A percentile compares a stretch with the other conserved stretches of the same genome.
These are phyloP conservation scores for Armadillidium nasatum DNA, from an alignment of 1,140 invertebrate genomes.

Conservation along the genomic window DNA sequence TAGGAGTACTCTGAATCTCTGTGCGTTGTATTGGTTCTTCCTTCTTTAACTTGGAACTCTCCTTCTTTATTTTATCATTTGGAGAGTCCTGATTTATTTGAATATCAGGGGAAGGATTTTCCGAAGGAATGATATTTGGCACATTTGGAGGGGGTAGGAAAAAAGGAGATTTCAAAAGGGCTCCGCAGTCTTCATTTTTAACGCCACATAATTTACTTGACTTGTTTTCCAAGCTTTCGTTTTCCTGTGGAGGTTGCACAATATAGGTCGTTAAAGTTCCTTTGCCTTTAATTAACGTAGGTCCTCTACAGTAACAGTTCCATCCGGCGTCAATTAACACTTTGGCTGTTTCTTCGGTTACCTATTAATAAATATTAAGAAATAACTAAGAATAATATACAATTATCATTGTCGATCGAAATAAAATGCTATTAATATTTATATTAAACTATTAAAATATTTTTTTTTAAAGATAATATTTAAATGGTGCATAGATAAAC, in stretches of 20 bases:
- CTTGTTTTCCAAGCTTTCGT: background rate
- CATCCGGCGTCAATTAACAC: slow-evolving; percentile 77
- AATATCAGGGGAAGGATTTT: background rate
- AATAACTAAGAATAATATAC: too few relatives aligned
- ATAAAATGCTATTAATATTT: too few relatives aligned
- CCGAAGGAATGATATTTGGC: background rate
- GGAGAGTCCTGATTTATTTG: background rate
- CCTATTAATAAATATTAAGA: too few relatives aligned
- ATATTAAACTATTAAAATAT: slow-evolving; percentile 3
- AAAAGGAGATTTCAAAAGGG: background rate
- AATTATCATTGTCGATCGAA: too few relatives aligned
- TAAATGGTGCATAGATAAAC: background rate
- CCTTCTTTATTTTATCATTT: background rate
- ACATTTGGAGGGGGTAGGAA: background rate
- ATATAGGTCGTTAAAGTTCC: slow-evolving; percentile 88
- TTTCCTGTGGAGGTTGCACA: slow-evolving; percentile 70
- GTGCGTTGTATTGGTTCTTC: background rate
- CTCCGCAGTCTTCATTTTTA: background rate
- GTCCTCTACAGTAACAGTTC: slow-evolving; percentile 76
- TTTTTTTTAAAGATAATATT: slow-evolving; percentile 4
- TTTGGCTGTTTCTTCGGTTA: slow-evolving; percentile 83
- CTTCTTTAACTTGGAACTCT: background rate
- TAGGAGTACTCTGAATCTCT: background rate
- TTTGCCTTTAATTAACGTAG: slow-evolving; percentile 89
- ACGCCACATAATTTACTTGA: background rate